Percentiles rank a stretch among this genome's conserved stretches.
Conservation (phyloP, 2,888 invertebrate species). For the Seira ritae region DNA sequence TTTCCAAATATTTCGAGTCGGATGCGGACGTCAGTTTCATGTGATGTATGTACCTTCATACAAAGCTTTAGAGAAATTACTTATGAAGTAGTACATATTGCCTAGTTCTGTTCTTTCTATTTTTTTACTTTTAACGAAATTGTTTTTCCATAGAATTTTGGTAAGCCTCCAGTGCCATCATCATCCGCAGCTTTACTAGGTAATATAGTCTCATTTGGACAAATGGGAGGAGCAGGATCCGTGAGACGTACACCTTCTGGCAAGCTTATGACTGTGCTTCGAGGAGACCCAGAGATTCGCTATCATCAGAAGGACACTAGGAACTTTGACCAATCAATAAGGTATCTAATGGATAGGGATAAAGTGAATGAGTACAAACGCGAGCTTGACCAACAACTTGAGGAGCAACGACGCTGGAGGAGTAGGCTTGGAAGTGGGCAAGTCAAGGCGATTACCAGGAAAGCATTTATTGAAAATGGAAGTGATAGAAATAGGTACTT, state of each 20-base stretch:
- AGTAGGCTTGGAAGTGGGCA: constrained; percentile 41
- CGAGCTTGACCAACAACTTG: constrained; percentile 63
- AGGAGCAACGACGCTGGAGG: constrained; percentile 48
- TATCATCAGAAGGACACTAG: constrained; percentile 68
- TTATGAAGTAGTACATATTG: background rate
- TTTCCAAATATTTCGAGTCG: constrained; percentile 52
- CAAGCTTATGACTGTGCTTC: constrained; percentile 52
- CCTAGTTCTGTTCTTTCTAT: background rate
- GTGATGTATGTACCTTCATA: constrained; percentile 54
- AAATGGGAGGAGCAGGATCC: constrained; percentile 61
- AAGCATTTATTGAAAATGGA: constrained; percentile 47
- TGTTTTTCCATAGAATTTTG: constrained; percentile 37
- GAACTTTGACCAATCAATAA: constrained; percentile 65
- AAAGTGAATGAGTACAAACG: constrained; percentile 60
- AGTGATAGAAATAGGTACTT: background rate
- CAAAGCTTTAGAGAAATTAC: background rate
- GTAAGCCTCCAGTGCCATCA: constrained; percentile 32
- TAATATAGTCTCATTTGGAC: constrained; percentile 42
- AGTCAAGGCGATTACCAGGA: constrained; percentile 51
- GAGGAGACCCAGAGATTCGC: constrained; percentile 65
- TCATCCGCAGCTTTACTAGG: constrained; percentile 20
- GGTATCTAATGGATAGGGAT: constrained; percentile 65
- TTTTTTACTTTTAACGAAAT: background rate
- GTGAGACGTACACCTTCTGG: constrained; percentile 61
- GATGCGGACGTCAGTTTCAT: constrained; percentile 49